Percentiles rank a stretch among this genome's conserved stretches.
Evolutionary conservation across 2,888 invertebrate genomes (phyloP).

Genomic region (Papilio elwesi): DNA sequence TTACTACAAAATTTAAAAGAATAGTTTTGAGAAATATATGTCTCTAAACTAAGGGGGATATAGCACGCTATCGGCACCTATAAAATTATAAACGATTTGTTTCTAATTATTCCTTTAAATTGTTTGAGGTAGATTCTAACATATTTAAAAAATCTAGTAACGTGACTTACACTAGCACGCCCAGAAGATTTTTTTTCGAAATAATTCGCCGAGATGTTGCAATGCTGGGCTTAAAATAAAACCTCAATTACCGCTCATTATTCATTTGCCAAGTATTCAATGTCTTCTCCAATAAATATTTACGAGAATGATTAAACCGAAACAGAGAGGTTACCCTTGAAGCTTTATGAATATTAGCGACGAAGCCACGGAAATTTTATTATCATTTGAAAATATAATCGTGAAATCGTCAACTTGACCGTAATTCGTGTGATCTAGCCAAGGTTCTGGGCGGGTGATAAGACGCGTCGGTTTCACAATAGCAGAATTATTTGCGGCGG

Average conservation of each 20-base stretch:
- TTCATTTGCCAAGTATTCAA: conserved; percentile 7
- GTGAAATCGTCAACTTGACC: conserved; percentile 83
- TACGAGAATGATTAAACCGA: conserved; percentile 3
- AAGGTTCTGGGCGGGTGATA: conserved; percentile 75
- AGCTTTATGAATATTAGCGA: conserved; percentile 38
- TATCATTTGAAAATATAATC: conserved; percentile 72
- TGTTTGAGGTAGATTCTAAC: no score
- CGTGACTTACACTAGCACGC: no score
- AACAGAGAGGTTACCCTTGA: conserved; percentile 30
- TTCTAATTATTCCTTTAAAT: no score
- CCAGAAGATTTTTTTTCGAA: not conserved
- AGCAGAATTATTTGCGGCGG: conserved; percentile 84
- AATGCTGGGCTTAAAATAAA: conserved; percentile 10
- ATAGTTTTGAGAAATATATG: no score
- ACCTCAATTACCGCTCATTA: conserved; percentile 16
- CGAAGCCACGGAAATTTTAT: conserved; percentile 62
- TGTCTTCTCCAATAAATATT: conserved; percentile 18
- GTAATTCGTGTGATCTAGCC: conserved; percentile 81
- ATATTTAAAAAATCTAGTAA: no score
- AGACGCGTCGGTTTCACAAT: conserved; percentile 77
- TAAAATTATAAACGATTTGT: no score
- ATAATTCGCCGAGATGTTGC: not conserved
- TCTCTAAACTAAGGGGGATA: no score
- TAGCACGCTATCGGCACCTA: no score
- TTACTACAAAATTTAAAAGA: no score